Evolutionary conservation across 1,140 invertebrate genomes (phyloP), one percentile per base, ranked within the genome.

Genomic region (Megalonaias nervosa): DNA sequence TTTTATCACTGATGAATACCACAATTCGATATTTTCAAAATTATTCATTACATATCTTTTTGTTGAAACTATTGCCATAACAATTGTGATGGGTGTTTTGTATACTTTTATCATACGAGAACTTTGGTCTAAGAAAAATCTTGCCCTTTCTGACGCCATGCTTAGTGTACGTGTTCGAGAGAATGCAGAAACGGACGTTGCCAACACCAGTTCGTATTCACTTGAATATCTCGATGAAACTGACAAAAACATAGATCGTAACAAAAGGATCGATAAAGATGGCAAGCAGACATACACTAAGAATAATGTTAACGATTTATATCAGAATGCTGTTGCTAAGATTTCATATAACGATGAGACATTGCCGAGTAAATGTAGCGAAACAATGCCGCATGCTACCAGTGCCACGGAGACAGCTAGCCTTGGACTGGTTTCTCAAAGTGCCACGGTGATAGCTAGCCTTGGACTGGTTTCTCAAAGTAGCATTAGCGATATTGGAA

Each of bases 101-200:
- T 77, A 77, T 55, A n/a, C 67, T 14, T 67, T 77, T 60, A 77
- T 77, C 15, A 61, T 70, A 14, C 31, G 75, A 23, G 65, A 59
- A 66, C 62, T 77, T 31, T 71, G 68, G 67, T 67, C 61, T 12
- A 77, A 64, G 23, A 69, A 77, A n/a, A 62, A 66, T 17, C 67
- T 77, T 23, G 48, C 71, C 21, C 59, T 71, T n/a, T 48, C 75
- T 17, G 38, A 11, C 38, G 6, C 38, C 38, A 48, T 48, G 38
- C 38, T 48, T 48, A 77, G 71, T 60, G 59, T 55, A 67, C 65
- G 61, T 38, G 67, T 66, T 68, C 38, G 60, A 17, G 55, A 57
- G 12, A 31, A 48, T 17, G 71, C 75, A 13, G 26, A 67, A 1
- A 26, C 2, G 1, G 55, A 67, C 11, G 16, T 56, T 0, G 55